A percentile compares a stretch with the other conserved stretches of the same genome.
These are phyloP conservation scores for Empidonax traillii DNA, from an alignment of 2,113 vertebrate species.

Conservation along the genomic window DNA sequence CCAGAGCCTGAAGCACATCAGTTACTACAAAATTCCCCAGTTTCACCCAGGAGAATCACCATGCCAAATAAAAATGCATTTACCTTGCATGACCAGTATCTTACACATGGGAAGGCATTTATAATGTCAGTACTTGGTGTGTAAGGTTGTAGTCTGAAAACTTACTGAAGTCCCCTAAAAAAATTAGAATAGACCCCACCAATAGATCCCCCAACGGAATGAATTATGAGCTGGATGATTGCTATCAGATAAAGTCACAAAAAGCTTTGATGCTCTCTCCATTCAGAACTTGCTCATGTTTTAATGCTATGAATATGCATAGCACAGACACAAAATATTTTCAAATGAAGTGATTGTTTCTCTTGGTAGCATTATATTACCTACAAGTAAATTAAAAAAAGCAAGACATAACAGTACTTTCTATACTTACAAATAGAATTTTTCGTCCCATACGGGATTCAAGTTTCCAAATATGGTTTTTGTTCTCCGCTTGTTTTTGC, in stretches of 20 bases:
- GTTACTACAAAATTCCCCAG: no score
- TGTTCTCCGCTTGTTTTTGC: conserved; percentile 94
- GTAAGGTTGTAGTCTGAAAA: not conserved
- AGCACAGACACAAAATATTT: not conserved
- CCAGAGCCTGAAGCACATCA: not conserved
- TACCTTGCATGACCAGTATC: not conserved
- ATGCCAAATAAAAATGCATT: not conserved
- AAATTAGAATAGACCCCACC: not conserved
- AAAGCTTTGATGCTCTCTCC: not conserved
- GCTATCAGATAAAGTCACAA: not conserved
- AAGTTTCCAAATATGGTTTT: conserved; percentile 98
- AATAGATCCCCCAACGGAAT: not conserved
- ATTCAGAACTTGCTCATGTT: not conserved
- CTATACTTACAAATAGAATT: conserved; percentile 92
- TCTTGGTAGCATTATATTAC: not conserved
- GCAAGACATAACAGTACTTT: not conserved
- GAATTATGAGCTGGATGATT: not conserved
- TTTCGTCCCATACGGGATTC: conserved; percentile 97
- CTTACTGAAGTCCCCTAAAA: not conserved
- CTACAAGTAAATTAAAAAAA: not conserved
- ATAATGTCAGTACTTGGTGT: not conserved
- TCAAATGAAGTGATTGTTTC: not conserved
- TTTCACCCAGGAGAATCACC: not conserved
- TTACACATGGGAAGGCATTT: not conserved
- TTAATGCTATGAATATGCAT: not conserved